These are phyloP conservation scores for Drosophila nigromelanica DNA, from an alignment of 1,140 invertebrate species.

Conservation along the genomic window DNA sequence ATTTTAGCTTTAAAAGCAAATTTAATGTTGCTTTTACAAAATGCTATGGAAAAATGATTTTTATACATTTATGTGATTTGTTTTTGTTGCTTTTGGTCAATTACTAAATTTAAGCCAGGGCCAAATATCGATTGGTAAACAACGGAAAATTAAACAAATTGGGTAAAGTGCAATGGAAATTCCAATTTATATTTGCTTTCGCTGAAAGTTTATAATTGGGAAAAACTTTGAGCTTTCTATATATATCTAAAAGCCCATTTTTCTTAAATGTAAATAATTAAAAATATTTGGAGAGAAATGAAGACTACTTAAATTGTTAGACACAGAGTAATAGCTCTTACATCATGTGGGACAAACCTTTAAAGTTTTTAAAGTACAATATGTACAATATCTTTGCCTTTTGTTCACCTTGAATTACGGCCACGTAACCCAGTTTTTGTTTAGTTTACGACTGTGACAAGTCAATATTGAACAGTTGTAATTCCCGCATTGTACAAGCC, in stretches of 20 bases:
- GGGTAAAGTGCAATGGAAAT: conserved; percentile 32
- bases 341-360: background rate
- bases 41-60: background rate
- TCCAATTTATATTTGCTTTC: conserved; percentile 36
- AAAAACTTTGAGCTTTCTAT: background rate
- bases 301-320: background rate
- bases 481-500: conserved; percentile 64
- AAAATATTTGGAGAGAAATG: background rate
- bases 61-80: conserved; percentile 1
- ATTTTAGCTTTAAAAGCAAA: no score
- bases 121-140: background rate
- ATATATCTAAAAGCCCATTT: background rate
- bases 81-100: background rate
- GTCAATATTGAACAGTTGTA: conserved; percentile 61
- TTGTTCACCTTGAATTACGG: conserved; percentile 45
- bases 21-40: background rate
- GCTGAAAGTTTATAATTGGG: background rate
- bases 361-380: background rate
- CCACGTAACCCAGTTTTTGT: conserved; percentile 61
- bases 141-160: background rate
- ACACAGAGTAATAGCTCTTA: background rate
- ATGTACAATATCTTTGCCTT: conserved; percentile 1
- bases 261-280: background rate
- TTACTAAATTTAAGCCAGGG: background rate
- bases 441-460: conserved; percentile 56